These are phyloP conservation scores for Genyomyrus donnyi DNA, from an alignment of 2,113 vertebrate genomes.

Conservation along the genomic window DNA sequence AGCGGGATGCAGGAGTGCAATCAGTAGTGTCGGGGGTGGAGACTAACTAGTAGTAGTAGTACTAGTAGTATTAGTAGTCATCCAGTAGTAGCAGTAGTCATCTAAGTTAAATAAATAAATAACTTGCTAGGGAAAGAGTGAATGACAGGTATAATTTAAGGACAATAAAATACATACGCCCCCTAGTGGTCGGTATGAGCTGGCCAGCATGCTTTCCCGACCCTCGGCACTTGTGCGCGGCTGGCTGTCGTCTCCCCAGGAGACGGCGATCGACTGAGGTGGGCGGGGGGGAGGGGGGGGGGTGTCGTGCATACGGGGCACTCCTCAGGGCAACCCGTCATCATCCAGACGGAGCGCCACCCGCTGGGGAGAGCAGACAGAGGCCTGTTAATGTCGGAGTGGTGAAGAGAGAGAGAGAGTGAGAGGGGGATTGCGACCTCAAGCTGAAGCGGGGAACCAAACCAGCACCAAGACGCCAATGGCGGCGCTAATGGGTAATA, in stretches of 20 bases:
- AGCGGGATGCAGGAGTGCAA: constrained; percentile 25
- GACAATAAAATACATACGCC: constrained; percentile 8
- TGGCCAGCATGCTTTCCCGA: neutral
- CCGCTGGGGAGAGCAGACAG: constrained; percentile 76
- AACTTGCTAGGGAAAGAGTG: constrained; percentile 19
- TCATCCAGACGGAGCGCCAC: constrained; percentile 94
- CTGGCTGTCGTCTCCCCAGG: constrained; percentile 16
- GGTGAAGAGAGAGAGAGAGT: constrained; percentile 8
- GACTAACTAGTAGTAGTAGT: constrained; percentile 18
- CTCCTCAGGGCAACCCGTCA: constrained; percentile 86
- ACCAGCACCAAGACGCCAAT: neutral
- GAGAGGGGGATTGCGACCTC: neutral
- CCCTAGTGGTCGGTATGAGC: neutral
- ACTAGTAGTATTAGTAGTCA: constrained; percentile 27
- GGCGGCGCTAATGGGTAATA: neutral
- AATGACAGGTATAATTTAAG: constrained; percentile 23
- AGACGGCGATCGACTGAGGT: constrained; percentile 15
- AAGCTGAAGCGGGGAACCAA: neutral
- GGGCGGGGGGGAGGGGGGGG: constrained; percentile 22
- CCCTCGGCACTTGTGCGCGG: constrained; percentile 13
- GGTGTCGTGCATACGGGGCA: constrained; percentile 22
- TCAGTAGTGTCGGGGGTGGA: constrained; percentile 25
- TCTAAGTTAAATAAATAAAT: constrained; percentile 37
- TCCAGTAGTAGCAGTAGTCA: constrained; percentile 33
- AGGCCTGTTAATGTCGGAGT: constrained; percentile 52